phyloP scores from a whole-genome alignment of 2,888 invertebrate species.

The Perizoma flavofasciatum region DNA sequence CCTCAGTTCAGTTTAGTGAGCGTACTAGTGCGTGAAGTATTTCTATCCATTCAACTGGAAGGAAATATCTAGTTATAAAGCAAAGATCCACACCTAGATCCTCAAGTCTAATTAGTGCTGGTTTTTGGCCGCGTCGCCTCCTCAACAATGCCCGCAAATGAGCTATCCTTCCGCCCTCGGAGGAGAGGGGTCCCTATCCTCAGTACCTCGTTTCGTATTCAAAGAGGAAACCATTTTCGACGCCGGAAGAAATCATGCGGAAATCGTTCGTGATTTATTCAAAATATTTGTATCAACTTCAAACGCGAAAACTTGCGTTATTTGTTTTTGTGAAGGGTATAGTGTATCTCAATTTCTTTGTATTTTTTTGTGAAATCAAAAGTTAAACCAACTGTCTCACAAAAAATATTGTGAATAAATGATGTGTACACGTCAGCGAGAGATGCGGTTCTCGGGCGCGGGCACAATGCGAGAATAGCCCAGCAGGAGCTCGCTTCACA shows the following conservation, averaged over 20 bases:
- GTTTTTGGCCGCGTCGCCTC: neutral
- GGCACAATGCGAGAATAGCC: constrained; percentile 68
- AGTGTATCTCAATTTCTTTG: constrained; percentile 46
- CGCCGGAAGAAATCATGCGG: constrained; percentile 57
- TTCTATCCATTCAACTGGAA: neutral
- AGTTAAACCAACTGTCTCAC: constrained; percentile 60
- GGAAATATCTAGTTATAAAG: neutral
- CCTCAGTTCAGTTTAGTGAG: constrained; percentile 31
- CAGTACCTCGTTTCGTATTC: constrained; percentile 58
- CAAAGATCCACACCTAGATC: too few species aligned
- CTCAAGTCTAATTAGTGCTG: too few species aligned
- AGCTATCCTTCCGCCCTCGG: constrained; percentile 8
- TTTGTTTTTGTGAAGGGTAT: constrained; percentile 43
- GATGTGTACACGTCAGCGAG: constrained; percentile 62
- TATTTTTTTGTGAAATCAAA: constrained; percentile 53
- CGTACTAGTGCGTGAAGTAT: neutral
- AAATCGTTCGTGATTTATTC: constrained; percentile 60
- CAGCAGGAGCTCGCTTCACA: constrained; percentile 66
- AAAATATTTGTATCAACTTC: constrained; percentile 63
- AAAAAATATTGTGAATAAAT: constrained; percentile 64
- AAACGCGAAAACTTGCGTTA: constrained; percentile 35
- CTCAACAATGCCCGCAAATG: constrained; percentile 25
- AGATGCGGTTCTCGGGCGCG: constrained; percentile 45
- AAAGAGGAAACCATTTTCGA: constrained; percentile 55
- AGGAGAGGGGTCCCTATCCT: constrained; percentile 8